A percentile compares a stretch with the other conserved stretches of the same genome.
phyloP scores from a whole-genome alignment of 2,113 vertebrate genomes.

The Hippocampus comes region DNA sequence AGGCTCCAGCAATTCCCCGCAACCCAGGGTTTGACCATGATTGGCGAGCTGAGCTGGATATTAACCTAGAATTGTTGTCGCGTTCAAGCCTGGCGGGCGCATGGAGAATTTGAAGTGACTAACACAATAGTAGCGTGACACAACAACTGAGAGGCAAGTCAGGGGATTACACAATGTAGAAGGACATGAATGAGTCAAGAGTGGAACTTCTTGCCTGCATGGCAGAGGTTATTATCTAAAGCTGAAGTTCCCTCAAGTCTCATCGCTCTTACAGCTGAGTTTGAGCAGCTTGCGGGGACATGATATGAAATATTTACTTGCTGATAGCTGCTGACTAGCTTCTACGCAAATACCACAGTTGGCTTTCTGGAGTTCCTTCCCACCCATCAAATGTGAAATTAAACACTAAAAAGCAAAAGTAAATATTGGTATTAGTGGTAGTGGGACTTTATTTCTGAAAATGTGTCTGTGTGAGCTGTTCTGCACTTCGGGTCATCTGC shows the following conservation, averaged over 20 bases:
- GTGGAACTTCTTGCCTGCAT: slow-evolving; percentile 1
- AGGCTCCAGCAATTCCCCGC: too few relatives aligned
- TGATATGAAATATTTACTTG: background rate
- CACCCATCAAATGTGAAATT: background rate
- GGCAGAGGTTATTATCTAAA: background rate
- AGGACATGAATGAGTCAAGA: slow-evolving; percentile 3
- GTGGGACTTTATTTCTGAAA: background rate
- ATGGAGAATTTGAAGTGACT: slow-evolving; percentile 5
- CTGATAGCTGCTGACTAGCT: background rate
- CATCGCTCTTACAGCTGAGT: background rate
- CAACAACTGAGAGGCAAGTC: background rate
- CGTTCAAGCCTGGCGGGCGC: background rate
- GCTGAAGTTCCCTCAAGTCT: background rate
- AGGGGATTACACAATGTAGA: background rate
- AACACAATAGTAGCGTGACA: background rate
- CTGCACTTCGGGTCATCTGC: too few relatives aligned
- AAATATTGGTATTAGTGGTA: background rate
- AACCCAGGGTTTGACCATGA: background rate
- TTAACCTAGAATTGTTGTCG: background rate
- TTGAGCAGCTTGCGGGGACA: background rate
- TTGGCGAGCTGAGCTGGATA: background rate
- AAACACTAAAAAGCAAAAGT: background rate
- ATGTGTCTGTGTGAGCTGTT: background rate
- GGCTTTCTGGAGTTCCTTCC: background rate
- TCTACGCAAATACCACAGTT: background rate